A percentile compares a stretch with the other conserved stretches of the same genome.
Evolutionary conservation across 2,797 vertebrate genomes (phyloP).

Genomic region (Gephyroberyx darwinii): DNA sequence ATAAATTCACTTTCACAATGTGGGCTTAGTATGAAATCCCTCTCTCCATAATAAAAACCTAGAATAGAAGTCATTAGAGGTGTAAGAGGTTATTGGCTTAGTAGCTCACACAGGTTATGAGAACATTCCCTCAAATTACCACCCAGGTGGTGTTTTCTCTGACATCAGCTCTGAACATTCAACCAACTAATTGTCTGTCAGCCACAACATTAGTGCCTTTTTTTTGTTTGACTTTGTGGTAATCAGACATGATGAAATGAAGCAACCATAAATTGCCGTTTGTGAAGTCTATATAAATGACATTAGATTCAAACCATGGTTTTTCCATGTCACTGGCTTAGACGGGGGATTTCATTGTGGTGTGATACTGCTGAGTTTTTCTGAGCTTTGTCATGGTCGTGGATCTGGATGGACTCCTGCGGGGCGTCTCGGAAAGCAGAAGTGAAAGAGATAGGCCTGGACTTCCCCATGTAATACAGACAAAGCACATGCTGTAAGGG

Average conservation of each 20-base stretch:
- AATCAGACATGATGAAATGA: background rate
- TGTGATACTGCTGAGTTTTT: slow-evolving; percentile 49
- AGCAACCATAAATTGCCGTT: slow-evolving; percentile 3
- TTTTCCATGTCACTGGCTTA: slow-evolving; percentile 28
- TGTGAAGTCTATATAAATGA: slow-evolving; percentile 15
- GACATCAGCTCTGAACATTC: background rate
- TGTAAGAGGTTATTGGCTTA: background rate
- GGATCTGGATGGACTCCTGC: slow-evolving; percentile 57
- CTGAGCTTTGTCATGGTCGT: slow-evolving; percentile 67
- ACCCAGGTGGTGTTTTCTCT: slow-evolving; percentile 7
- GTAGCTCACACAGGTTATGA: background rate
- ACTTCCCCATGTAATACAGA: slow-evolving; percentile 79
- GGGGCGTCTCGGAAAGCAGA: slow-evolving; percentile 81
- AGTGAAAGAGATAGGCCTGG: slow-evolving; percentile 80
- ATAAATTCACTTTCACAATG: background rate
- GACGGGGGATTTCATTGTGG: slow-evolving; percentile 62
- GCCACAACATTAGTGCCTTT: background rate
- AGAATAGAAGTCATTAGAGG: background rate
- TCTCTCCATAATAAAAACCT: background rate
- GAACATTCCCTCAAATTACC: background rate
- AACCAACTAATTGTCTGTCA: background rate
- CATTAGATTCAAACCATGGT: background rate
- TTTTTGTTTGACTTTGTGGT: background rate
- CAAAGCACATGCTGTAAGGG: slow-evolving; percentile 77
- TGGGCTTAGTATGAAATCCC: background rate